Evolutionary conservation across 2,888 invertebrate genomes (phyloP).

Genomic region (Cetonia aurata): DNA sequence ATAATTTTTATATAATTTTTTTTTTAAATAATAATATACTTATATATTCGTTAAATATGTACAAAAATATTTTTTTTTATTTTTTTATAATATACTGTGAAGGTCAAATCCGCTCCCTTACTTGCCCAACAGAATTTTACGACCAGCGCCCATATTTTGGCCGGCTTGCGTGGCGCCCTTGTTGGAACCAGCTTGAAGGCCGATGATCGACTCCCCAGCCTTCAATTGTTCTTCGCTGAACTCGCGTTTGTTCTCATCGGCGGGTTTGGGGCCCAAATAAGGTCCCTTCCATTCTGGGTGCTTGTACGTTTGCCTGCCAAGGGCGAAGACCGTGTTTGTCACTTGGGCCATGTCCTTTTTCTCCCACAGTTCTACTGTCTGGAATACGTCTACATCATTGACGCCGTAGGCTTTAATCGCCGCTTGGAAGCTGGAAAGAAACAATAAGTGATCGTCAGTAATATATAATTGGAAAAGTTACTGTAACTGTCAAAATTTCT

Average conservation of each 20-base stretch:
- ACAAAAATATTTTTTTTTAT: conserved; percentile 25
- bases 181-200: conserved; percentile 96
- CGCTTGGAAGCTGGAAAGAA: conserved; percentile 78
- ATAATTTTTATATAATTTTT: too few species aligned
- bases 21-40: too few species aligned
- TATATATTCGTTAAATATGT: conserved; percentile 1
- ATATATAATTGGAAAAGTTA: too few species aligned
- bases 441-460: neutral
- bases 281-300: conserved; percentile 90
- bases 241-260: conserved; percentile 94
- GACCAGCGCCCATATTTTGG: conserved; percentile 88
- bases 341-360: conserved; percentile 91
- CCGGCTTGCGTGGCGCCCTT: conserved; percentile 96
- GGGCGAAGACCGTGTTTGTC: conserved; percentile 85
- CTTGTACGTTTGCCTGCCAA: conserved; percentile 90
- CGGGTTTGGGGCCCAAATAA: conserved; percentile 92
- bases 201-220: conserved; percentile 90
- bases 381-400: conserved; percentile 91
- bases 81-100: conserved; percentile 6
- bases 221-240: conserved; percentile 92
- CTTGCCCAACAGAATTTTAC: conserved; percentile 93
- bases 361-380: conserved; percentile 97
- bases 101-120: conserved; percentile 60
- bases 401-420: conserved; percentile 92
- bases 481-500: too few species aligned